Evolutionary conservation across 2,797 vertebrate species (phyloP).

Genomic region (Chloroceryle amazona): DNA sequence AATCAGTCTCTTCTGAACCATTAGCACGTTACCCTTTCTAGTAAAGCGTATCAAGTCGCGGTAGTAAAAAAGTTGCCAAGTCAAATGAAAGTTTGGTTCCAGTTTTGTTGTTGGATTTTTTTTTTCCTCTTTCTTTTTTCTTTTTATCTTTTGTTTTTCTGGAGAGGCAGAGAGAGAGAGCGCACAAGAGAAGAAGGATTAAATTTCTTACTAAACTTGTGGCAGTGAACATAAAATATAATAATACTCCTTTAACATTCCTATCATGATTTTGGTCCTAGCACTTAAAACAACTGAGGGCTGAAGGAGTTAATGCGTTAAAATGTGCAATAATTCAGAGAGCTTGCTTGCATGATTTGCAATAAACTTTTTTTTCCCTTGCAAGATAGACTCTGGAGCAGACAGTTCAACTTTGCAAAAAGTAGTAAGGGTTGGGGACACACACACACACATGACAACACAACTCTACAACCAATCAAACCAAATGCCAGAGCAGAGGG

Average conservation of each 20-base stretch:
- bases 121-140: neutral
- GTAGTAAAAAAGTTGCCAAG: slow-evolving; percentile 75
- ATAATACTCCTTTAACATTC: slow-evolving; percentile 71
- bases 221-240: slow-evolving; percentile 71
- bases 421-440: neutral
- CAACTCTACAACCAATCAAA: slow-evolving; percentile 61
- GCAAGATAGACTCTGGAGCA: slow-evolving; percentile 26
- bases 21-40: slow-evolving; percentile 79
- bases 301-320: slow-evolving; percentile 62
- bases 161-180: neutral
- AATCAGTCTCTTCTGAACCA: slow-evolving; percentile 75
- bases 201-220: slow-evolving; percentile 74
- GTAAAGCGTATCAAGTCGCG: slow-evolving; percentile 76
- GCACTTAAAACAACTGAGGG: neutral
- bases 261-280: slow-evolving; percentile 60
- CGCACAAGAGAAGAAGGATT: slow-evolving; percentile 34
- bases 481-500: slow-evolving; percentile 77
- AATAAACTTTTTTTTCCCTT: neutral
- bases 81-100: slow-evolving; percentile 74
- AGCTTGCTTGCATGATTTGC: slow-evolving; percentile 9
- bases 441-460: no score
- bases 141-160: neutral
- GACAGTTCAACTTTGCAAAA: slow-evolving; percentile 47
- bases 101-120: neutral
- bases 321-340: slow-evolving; percentile 31